Conservation (phyloP, 1,140 invertebrate genomes). For the Brachionus asplanchnoidis region DNA sequence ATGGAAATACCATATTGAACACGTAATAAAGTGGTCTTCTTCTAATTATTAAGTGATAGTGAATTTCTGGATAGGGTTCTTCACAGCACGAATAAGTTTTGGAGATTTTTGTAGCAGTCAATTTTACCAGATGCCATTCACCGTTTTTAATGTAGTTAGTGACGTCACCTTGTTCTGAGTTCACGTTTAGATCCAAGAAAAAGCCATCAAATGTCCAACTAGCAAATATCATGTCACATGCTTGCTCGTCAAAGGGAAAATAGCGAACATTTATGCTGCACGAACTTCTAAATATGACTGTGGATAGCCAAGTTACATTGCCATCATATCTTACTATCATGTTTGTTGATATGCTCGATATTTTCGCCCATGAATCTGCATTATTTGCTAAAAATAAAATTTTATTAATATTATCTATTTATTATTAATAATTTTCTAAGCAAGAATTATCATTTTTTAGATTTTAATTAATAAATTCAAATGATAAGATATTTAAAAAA, state of each 20-base stretch:
- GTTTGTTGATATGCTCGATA: slow-evolving; percentile 50
- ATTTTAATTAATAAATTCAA: too few species aligned
- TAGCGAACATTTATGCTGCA: slow-evolving; percentile 59
- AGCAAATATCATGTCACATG: slow-evolving; percentile 52
- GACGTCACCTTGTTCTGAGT: slow-evolving; percentile 52
- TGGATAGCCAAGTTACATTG: slow-evolving; percentile 60
- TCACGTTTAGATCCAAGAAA: slow-evolving; percentile 44
- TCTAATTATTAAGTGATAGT: slow-evolving; percentile 61
- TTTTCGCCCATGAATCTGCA: slow-evolving; percentile 36
- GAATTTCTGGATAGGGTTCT: slow-evolving; percentile 54
- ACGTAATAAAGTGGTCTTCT: slow-evolving; percentile 82
- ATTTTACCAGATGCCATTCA: slow-evolving; percentile 64
- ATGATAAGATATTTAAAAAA: too few species aligned
- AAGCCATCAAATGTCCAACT: slow-evolving; percentile 47
- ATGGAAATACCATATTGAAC: slow-evolving; percentile 82
- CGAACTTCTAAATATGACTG: slow-evolving; percentile 59
- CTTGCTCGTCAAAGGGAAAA: slow-evolving; percentile 69
- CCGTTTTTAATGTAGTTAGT: slow-evolving; percentile 58
- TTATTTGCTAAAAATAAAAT: slow-evolving; percentile 24
- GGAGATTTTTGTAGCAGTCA: slow-evolving; percentile 67
- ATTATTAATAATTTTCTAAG: neutral
- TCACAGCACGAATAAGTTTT: slow-evolving; percentile 68
- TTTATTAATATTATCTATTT: neutral
- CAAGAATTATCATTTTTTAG: too few species aligned
- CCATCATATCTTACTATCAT: slow-evolving; percentile 57